These are phyloP conservation scores for Brachypteracias leptosomus DNA, from an alignment of 2,113 vertebrate genomes.

Conservation along the genomic window DNA sequence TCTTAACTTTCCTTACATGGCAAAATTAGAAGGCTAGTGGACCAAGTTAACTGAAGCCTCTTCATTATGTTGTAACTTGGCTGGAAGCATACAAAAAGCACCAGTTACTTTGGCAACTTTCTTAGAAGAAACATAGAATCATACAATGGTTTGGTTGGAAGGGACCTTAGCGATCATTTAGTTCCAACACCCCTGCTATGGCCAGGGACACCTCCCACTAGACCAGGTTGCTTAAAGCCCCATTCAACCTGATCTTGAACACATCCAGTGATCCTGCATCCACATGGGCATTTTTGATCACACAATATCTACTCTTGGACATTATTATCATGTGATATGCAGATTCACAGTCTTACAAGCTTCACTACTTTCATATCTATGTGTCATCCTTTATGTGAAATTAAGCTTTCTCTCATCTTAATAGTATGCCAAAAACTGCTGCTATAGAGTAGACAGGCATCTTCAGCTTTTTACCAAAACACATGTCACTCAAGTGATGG, in stretches of 20 bases:
- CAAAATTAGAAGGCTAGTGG: background rate
- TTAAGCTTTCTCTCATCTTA: background rate
- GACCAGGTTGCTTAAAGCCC: too few species aligned
- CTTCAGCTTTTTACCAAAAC: background rate
- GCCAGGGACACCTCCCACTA: too few species aligned
- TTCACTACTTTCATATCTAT: background rate
- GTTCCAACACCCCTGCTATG: too few species aligned
- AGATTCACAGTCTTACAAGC: background rate
- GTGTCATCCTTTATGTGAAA: background rate
- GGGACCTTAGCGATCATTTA: too few species aligned
- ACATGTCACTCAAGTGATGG: background rate
- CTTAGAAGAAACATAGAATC: background rate
- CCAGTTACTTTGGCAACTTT: background rate
- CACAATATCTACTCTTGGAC: background rate
- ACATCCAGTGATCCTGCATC: too few species aligned
- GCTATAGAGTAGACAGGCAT: background rate
- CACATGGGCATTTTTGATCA: background rate
- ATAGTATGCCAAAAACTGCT: background rate
- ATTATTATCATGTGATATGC: rapidly evolving
- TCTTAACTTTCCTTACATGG: background rate
- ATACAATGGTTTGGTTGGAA: too few species aligned
- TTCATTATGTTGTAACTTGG: background rate
- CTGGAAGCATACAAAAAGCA: background rate
- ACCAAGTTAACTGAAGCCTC: background rate
- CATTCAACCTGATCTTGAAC: too few species aligned